Base-by-base conservation (phyloP, 2,113 vertebrate genomes). In the Protobothrops mucrosquamatus region DNA sequence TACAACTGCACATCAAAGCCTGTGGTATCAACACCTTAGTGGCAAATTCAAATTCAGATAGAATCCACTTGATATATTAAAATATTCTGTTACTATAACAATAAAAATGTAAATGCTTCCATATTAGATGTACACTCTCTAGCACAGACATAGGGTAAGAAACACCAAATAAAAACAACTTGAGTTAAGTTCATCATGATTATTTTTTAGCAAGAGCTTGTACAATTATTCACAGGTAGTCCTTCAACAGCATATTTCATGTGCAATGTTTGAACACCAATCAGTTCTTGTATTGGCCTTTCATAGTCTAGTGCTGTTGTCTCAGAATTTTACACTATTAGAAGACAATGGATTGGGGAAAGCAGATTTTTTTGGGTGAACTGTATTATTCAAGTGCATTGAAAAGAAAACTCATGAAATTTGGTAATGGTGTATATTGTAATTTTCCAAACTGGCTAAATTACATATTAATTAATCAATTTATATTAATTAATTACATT, bases 1-100 rank as follows among this genome's bases (percentile, higher is more conserved):
- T 94, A 91, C 90, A 94, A 93, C 86, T 95, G 55, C 69, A 89
- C 23, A 69, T 5, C 24, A 59, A 93, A 91, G 81, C 10, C 39
- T 56, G 34, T 92, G 59, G 59, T 93, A 93, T 81, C 94, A 92
- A 91, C 89, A 96, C 26, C 93, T 64, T 94, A 92, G 91, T 64
- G 92, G 94, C 90, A 91, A 95, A 91, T 90, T 93, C 91, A 89
- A 11, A 90, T n/a, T 92, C 86, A 89, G 24, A 23, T 89, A 51
- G 7, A 69, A 93, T 93, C 43, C 26, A 88, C 39, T 64, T 88
- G 93, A 90, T 92, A 15, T 94, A 94, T 89, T 92, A 94, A 95
- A 94, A 95, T 87, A 88, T 22, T 92, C 89, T 4, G 12, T 96
- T 93, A 55, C 39, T 9, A 61, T 87, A 88, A 39, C 90, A 91